Evolutionary conservation across 1,140 invertebrate genomes (phyloP).

Genomic region (Sycophila sp.): DNA sequence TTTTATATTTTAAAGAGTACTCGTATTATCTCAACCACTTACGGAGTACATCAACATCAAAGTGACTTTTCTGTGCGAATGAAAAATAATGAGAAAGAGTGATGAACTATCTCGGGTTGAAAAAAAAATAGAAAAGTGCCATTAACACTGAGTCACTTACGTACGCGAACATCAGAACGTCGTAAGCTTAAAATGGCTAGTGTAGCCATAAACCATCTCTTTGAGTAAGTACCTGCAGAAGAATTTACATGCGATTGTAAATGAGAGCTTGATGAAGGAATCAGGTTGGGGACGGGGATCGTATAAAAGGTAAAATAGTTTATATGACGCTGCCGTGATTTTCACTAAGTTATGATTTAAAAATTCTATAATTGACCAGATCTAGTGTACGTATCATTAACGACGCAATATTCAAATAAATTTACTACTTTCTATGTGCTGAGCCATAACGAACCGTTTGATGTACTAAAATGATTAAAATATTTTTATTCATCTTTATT

Average conservation of each 20-base stretch:
- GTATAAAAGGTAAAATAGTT: conserved; percentile 14
- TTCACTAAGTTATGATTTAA: not conserved
- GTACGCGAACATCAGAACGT: not conserved
- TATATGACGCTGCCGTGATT: not conserved
- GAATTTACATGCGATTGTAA: conserved; percentile 24
- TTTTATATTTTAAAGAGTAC: no score
- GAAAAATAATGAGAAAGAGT: no score
- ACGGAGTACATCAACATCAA: no score
- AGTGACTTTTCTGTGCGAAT: no score
- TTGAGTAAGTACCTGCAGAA: not conserved
- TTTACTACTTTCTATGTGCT: conserved; percentile 1
- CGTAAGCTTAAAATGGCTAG: conserved; percentile 4
- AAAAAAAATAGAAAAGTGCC: not conserved
- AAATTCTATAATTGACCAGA: conserved; percentile 3
- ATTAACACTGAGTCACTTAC: not conserved
- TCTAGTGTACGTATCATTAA: not conserved
- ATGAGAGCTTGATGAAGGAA: not conserved
- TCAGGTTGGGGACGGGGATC: conserved; percentile 16
- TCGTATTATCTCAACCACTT: no score
- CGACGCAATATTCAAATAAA: conserved; percentile 10
- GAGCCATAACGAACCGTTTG: conserved; percentile 5
- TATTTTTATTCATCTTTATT: no score
- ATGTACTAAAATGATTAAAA: conserved; percentile 17
- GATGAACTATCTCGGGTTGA: not conserved
- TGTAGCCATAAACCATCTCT: not conserved